Evolutionary conservation across 1,140 invertebrate genomes (phyloP).

Genomic region (Archivesica marissinica): DNA sequence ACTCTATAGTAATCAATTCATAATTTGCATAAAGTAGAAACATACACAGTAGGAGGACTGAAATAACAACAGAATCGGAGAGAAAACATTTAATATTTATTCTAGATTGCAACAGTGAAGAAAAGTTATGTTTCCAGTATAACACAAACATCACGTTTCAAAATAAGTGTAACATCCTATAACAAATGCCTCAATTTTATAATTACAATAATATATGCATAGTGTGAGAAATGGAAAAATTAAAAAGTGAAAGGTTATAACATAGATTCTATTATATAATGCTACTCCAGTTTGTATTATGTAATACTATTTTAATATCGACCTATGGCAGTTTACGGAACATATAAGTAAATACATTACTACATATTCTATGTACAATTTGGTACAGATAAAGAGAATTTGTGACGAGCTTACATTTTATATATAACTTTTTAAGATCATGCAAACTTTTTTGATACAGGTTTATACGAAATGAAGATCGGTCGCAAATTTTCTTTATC

Average conservation of each 20-base stretch:
- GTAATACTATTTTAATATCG: not conserved
- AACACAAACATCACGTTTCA: slow-evolving; percentile 32
- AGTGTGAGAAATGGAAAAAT: slow-evolving; percentile 33
- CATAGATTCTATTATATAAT: slow-evolving; percentile 20
- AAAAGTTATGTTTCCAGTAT: slow-evolving; percentile 29
- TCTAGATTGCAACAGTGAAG: slow-evolving; percentile 46
- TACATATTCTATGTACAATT: too few species aligned
- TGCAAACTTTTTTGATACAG: too few species aligned
- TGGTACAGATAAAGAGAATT: too few species aligned
- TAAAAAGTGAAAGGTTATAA: slow-evolving; percentile 2
- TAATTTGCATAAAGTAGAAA: too few species aligned
- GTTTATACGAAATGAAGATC: too few species aligned
- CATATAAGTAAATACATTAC: not conserved
- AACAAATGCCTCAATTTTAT: slow-evolving; percentile 33
- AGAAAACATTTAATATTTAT: slow-evolving; percentile 44
- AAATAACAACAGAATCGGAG: not conserved
- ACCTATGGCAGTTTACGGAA: not conserved
- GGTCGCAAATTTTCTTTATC: too few species aligned
- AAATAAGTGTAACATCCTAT: slow-evolving; percentile 39
- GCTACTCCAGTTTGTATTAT: slow-evolving; percentile 7
- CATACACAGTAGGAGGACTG: too few species aligned
- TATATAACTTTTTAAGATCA: too few species aligned
- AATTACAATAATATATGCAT: slow-evolving; percentile 47
- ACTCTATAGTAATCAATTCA: too few species aligned
- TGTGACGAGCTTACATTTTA: too few species aligned